Evolutionary conservation across 2,113 vertebrate species (phyloP).

Genomic region (Lipophrys pholis): DNA sequence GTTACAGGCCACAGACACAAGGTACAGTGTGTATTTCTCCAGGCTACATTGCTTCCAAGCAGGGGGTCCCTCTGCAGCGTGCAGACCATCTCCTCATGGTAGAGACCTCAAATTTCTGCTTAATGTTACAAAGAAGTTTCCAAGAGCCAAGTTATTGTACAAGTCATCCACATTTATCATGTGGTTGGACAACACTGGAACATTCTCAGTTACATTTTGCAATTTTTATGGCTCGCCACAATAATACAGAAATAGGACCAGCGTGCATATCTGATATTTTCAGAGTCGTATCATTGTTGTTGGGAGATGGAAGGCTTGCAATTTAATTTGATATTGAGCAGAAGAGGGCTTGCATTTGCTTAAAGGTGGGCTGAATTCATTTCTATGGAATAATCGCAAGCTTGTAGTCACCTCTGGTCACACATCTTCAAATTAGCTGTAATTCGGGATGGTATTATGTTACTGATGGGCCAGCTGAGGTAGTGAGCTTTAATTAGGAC

Average conservation of each 20-base stretch:
- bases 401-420: constrained; percentile 49
- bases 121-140: constrained; percentile 55
- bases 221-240: constrained; percentile 48
- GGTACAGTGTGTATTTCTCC: constrained; percentile 56
- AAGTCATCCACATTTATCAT: constrained; percentile 59
- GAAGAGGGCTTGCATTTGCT: constrained; percentile 32
- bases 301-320: constrained; percentile 26
- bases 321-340: constrained; percentile 58
- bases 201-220: constrained; percentile 41
- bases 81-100: constrained; percentile 40
- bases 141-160: constrained; percentile 47
- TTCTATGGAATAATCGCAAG: constrained; percentile 55
- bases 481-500: constrained; percentile 57
- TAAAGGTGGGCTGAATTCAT: constrained; percentile 55
- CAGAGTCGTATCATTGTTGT: constrained; percentile 14
- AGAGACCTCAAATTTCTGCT: constrained; percentile 58
- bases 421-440: constrained; percentile 54
- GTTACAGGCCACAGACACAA: constrained; percentile 39
- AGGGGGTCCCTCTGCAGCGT: constrained; percentile 64
- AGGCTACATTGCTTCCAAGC: constrained; percentile 55
- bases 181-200: constrained; percentile 46
- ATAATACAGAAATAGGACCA: constrained; percentile 45
- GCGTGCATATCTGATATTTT: constrained; percentile 32
- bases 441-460: constrained; percentile 59
- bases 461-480: constrained; percentile 73